Percentiles rank a stretch among this genome's conserved stretches.
Evolutionary conservation across 2,888 invertebrate genomes (phyloP).

Genomic region (Pomacea canaliculata): DNA sequence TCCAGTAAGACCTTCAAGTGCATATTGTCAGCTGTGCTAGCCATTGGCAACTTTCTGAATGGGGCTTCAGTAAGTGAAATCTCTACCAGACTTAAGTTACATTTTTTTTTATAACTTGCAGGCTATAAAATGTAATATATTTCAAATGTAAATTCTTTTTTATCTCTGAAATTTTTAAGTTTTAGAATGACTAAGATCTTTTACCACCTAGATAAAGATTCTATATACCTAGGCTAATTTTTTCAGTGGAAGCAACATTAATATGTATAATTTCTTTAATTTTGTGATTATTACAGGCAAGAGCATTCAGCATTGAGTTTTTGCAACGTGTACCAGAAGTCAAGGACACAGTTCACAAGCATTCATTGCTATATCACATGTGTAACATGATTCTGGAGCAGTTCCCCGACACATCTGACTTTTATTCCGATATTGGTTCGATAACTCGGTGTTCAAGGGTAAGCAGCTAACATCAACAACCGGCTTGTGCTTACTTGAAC

Average conservation of each 20-base stretch:
- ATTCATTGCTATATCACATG: conserved; percentile 95
- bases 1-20: conserved; percentile 94
- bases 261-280: too few relatives aligned
- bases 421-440: conserved; percentile 85
- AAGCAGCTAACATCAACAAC: conserved; percentile 45
- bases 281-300: conserved; percentile 75
- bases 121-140: not conserved
- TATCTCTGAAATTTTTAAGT: too few relatives aligned
- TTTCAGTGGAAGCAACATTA: too few relatives aligned
- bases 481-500: not conserved
- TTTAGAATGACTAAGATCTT: too few relatives aligned
- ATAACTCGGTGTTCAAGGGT: conserved; percentile 77
- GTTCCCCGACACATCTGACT: conserved; percentile 93
- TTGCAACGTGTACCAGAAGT: conserved; percentile 95
- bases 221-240: too few relatives aligned
- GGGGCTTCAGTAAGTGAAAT: conserved; percentile 76
- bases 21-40: conserved; percentile 91
- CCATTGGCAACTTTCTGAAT: conserved; percentile 96
- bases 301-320: conserved; percentile 98
- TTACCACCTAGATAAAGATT: too few relatives aligned
- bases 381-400: conserved; percentile 98
- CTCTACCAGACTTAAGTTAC: not conserved
- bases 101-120: not conserved
- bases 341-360: conserved; percentile 98
- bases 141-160: not conserved